Conservation (phyloP, 1,140 invertebrate species). For the Saccostrea cuccullata region DNA sequence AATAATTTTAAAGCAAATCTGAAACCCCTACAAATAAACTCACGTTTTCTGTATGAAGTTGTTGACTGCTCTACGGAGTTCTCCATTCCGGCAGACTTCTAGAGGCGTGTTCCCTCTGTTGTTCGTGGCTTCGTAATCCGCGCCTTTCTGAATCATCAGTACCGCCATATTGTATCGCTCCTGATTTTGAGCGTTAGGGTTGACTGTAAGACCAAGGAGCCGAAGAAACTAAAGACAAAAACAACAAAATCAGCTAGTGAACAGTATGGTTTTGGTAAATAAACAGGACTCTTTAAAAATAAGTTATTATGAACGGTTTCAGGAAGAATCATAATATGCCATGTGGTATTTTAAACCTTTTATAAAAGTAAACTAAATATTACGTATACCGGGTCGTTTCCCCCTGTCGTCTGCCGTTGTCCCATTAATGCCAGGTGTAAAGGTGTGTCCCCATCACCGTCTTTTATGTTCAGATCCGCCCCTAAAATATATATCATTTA, state of each 20-base stretch:
- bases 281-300: background rate
- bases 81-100: slow-evolving; percentile 50
- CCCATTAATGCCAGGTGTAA: slow-evolving; percentile 39
- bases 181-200: slow-evolving; percentile 41
- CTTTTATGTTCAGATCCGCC: slow-evolving; percentile 43
- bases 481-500: slow-evolving; percentile 4
- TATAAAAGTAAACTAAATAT: background rate
- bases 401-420: background rate
- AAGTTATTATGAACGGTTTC: background rate
- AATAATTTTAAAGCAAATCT: no score
- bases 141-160: slow-evolving; percentile 59
- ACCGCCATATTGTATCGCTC: slow-evolving; percentile 57
- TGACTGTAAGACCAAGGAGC: slow-evolving; percentile 44
- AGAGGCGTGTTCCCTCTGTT: slow-evolving; percentile 50
- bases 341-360: background rate
- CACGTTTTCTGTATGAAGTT: slow-evolving; percentile 58
- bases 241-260: background rate
- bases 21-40: background rate
- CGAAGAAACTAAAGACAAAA: slow-evolving; percentile 39
- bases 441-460: slow-evolving; percentile 46
- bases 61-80: slow-evolving; percentile 54
- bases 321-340: no score
- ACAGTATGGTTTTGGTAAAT: background rate
- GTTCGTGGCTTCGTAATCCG: slow-evolving; percentile 45
- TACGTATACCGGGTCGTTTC: slow-evolving; percentile 14